A percentile compares a stretch with the other conserved stretches of the same genome.
These are phyloP conservation scores for Colletes latitarsis DNA, from an alignment of 1,140 invertebrate genomes.

Conservation along the genomic window DNA sequence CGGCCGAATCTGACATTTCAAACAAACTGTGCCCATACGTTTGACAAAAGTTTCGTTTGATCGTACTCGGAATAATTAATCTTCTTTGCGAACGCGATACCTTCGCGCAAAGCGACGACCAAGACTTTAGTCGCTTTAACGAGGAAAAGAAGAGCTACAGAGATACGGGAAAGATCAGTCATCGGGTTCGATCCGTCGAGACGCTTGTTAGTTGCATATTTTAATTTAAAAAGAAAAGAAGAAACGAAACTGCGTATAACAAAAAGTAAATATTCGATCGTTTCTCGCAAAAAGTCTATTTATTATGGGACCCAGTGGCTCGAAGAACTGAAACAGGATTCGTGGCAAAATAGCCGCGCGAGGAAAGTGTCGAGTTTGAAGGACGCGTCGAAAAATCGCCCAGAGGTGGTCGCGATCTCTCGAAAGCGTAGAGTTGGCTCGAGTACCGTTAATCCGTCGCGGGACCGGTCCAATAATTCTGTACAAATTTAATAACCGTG, in stretches of 20 bases:
- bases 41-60: neutral
- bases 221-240: too few relatives aligned
- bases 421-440: neutral
- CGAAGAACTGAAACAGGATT: too few relatives aligned
- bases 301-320: too few relatives aligned
- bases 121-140: neutral
- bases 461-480: conserved; percentile 3
- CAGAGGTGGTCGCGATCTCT: too few relatives aligned
- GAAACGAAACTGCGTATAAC: too few relatives aligned
- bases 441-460: neutral
- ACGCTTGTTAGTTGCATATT: too few relatives aligned
- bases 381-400: too few relatives aligned
- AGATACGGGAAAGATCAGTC: neutral
- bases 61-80: neutral
- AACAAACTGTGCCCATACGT: neutral
- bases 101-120: neutral
- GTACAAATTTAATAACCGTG: conserved; percentile 25
- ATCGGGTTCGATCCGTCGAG: neutral
- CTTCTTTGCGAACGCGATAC: neutral
- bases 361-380: too few relatives aligned
- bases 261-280: too few relatives aligned
- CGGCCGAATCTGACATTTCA: neutral
- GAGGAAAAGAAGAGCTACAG: neutral
- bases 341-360: too few relatives aligned
- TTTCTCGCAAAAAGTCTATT: too few relatives aligned